phyloP scores from a whole-genome alignment of 35 echinoderm and acorn worm species.

The Stichopus chloronotus region DNA sequence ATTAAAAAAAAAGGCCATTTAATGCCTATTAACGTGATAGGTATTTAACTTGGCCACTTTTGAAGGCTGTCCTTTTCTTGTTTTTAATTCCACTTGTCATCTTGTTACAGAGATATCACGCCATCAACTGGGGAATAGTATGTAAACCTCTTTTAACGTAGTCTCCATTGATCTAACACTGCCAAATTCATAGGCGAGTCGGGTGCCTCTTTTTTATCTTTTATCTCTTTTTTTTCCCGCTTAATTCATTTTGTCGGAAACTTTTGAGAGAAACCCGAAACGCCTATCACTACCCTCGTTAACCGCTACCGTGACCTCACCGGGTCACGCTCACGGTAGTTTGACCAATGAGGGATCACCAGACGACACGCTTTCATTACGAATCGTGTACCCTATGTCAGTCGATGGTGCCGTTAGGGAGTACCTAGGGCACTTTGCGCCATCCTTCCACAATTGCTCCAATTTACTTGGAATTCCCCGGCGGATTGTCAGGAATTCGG shows the following conservation, averaged over 20 bases:
- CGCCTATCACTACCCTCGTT: slow-evolving; percentile 21
- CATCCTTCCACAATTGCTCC: slow-evolving; percentile 33
- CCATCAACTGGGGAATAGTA: slow-evolving; percentile 21
- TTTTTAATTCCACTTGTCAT: slow-evolving; percentile 32
- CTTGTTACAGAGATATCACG: slow-evolving; percentile 9
- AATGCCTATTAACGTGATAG: not conserved
- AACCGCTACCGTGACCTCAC: slow-evolving; percentile 18
- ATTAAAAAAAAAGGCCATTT: no score
- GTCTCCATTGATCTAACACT: not conserved
- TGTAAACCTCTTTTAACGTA: not conserved
- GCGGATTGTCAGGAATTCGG: slow-evolving; percentile 33
- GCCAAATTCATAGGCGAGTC: not conserved
- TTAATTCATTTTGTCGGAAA: slow-evolving; percentile 1
- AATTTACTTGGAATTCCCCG: slow-evolving; percentile 23
- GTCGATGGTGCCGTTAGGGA: slow-evolving; percentile 21
- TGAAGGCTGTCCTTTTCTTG: not conserved
- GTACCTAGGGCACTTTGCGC: not conserved
- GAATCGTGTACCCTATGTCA: not conserved
- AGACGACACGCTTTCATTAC: not conserved
- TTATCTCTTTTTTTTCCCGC: not conserved
- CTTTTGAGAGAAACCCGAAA: slow-evolving; percentile 27
- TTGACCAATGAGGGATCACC: not conserved
- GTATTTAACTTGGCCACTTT: slow-evolving; percentile 15
- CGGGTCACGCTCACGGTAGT: not conserved
- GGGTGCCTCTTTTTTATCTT: no score